Conservation (phyloP, 2,797 vertebrate species). For the Falco naumanni region DNA sequence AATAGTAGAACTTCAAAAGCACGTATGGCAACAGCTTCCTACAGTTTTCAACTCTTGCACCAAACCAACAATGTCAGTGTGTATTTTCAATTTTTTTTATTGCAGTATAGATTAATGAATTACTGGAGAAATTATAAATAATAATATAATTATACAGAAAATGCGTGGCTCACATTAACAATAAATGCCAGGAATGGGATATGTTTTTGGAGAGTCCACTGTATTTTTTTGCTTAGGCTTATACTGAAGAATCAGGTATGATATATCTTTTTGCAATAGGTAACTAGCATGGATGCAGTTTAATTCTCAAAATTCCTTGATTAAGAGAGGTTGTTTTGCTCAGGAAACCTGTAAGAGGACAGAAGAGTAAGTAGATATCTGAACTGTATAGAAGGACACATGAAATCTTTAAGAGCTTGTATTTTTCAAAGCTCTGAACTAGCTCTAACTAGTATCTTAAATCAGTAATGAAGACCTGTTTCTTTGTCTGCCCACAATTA, state of each 20-base stretch:
- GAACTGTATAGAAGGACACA: background rate
- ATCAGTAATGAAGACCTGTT: background rate
- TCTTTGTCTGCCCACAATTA: background rate
- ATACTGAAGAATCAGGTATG: background rate
- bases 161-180: background rate
- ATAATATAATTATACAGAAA: background rate
- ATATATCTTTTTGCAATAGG: rapidly evolving
- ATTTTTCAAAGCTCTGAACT: background rate
- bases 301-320: background rate
- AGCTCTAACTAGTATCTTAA: background rate
- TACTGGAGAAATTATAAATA: background rate
- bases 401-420: background rate
- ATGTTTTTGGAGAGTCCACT: background rate
- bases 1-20: background rate
- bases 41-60: background rate
- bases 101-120: background rate
- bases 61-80: background rate
- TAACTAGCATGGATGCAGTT: background rate
- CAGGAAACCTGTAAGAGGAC: background rate
- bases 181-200: background rate
- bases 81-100: background rate
- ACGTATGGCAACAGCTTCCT: background rate
- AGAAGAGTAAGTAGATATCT: background rate
- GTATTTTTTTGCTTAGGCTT: background rate
- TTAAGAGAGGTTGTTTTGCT: background rate